Conservation (phyloP, 2,797 vertebrate genomes). For the Sorex maritimensis region DNA sequence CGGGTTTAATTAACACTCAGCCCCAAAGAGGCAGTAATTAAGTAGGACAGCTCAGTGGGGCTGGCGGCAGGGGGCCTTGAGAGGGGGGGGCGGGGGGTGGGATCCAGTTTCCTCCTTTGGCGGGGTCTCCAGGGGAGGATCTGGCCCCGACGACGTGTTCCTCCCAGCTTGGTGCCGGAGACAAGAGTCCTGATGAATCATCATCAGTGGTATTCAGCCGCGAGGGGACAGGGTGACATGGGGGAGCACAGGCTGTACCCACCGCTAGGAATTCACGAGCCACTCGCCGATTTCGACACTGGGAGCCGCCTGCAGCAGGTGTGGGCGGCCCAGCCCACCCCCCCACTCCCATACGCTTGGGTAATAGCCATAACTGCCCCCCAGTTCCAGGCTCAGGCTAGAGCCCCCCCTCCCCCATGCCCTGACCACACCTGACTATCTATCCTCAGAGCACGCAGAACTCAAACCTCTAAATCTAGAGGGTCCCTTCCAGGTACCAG, state of each 20-base stretch:
- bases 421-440: too few species aligned
- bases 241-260: background rate
- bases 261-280: background rate
- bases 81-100: rapidly evolving
- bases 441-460: background rate
- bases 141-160: slow-evolving; percentile 1
- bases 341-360: too few species aligned
- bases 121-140: background rate
- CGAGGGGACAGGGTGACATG: background rate
- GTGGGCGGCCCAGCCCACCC: background rate
- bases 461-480: background rate
- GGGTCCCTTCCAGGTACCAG: background rate
- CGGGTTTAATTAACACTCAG: slow-evolving; percentile 21
- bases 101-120: rapidly evolving
- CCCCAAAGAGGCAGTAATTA: slow-evolving; percentile 57
- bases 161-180: background rate
- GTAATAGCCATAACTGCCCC: background rate
- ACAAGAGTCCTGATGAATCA: background rate
- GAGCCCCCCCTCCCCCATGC: background rate
- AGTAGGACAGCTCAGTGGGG: background rate
- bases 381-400: too few species aligned
- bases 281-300: background rate
- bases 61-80: slow-evolving; percentile 21
- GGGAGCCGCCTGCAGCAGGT: background rate
- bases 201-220: background rate